Evolutionary conservation across 2,888 invertebrate species (phyloP).

Genomic region (Dryomyza anilis): DNA sequence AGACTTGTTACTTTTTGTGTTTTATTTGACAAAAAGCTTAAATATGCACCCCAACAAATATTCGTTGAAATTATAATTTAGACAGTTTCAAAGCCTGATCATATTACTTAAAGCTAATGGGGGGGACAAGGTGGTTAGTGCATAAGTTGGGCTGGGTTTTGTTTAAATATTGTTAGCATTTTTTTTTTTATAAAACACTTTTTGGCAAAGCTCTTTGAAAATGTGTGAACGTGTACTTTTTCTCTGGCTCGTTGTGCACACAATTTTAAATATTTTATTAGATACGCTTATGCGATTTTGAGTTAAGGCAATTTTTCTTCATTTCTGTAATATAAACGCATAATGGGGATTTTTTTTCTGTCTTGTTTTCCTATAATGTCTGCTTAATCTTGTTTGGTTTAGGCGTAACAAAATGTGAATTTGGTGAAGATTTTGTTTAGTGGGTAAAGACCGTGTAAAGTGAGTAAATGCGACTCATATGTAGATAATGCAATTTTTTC

Average conservation of each 20-base stretch:
- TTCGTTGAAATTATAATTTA: no score
- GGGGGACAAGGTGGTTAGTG: neutral
- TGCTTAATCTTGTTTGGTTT: neutral
- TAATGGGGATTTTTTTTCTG: neutral
- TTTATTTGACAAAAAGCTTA: no score
- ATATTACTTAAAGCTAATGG: neutral
- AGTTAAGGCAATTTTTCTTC: slow-evolving; percentile 28
- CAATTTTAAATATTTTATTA: slow-evolving; percentile 40
- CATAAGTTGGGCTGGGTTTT: neutral
- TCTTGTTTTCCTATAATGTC: neutral
- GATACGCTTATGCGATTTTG: slow-evolving; percentile 36
- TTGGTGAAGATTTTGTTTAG: neutral
- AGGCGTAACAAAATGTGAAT: neutral
- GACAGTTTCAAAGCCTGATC: neutral
- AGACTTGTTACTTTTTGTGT: no score
- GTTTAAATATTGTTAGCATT: neutral
- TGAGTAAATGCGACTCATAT: no score
- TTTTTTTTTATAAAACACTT: no score
- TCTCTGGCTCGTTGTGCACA: slow-evolving; percentile 12
- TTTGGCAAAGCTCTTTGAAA: no score
- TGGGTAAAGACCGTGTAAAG: no score
- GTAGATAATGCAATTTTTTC: no score
- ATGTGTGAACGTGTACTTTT: slow-evolving; percentile 22
- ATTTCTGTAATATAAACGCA: neutral
- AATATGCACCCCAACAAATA: no score